Percentiles rank a stretch among this genome's conserved stretches.
Evolutionary conservation across 2,888 invertebrate species (phyloP).

Genomic region (Plutella xylostella): DNA sequence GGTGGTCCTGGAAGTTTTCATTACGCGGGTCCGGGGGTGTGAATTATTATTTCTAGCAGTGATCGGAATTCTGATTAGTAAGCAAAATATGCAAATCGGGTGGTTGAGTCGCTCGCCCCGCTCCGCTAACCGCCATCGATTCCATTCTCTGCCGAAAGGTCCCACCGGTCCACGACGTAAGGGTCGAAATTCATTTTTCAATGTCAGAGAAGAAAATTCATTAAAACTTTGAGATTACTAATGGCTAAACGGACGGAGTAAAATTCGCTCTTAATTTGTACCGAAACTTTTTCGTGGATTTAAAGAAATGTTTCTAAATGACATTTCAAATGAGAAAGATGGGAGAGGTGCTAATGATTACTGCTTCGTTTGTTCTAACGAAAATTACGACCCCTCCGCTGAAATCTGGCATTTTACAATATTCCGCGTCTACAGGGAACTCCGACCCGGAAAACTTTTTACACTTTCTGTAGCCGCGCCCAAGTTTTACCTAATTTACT

Average conservation of each 20-base stretch:
- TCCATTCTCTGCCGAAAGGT: slow-evolving; percentile 36
- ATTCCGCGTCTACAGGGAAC: too few relatives aligned
- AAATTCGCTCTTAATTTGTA: slow-evolving; percentile 69
- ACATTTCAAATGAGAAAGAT: slow-evolving; percentile 62
- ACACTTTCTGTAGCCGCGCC: too few relatives aligned
- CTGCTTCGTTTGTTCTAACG: slow-evolving; percentile 4
- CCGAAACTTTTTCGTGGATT: slow-evolving; percentile 60
- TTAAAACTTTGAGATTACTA: slow-evolving; percentile 69
- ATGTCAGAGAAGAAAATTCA: slow-evolving; percentile 68
- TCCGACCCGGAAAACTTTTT: too few relatives aligned
- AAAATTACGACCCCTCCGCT: neutral
- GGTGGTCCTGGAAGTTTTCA: too few relatives aligned
- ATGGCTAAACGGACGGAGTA: slow-evolving; percentile 66
- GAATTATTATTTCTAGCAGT: neutral
- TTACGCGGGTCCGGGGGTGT: neutral
- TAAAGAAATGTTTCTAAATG: slow-evolving; percentile 58
- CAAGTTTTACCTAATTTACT: too few relatives aligned
- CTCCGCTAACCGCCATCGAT: slow-evolving; percentile 34
- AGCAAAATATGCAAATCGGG: slow-evolving; percentile 22
- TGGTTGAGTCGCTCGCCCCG: slow-evolving; percentile 21
- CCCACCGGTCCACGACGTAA: slow-evolving; percentile 38
- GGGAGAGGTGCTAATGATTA: slow-evolving; percentile 54
- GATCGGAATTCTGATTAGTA: slow-evolving; percentile 5
- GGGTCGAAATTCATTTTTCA: slow-evolving; percentile 65
- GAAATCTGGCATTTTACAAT: neutral